phyloP scores from a whole-genome alignment of 2,113 vertebrate species.

The Cheilinus undulatus region DNA sequence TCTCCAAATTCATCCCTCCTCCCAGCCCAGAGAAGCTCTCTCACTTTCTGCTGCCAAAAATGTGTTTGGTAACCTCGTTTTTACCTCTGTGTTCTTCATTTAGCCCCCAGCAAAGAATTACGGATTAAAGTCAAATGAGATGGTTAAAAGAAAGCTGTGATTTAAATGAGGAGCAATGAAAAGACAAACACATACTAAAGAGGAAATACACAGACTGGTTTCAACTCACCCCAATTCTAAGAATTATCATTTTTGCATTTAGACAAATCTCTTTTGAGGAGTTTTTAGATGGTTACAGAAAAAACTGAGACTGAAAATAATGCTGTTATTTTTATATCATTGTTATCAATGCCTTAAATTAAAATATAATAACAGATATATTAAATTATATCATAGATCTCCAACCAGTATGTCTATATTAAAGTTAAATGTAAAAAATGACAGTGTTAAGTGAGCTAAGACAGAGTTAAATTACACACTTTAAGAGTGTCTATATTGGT shows the following conservation, averaged over 20 bases:
- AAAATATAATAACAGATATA: too few relatives aligned
- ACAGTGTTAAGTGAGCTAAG: too few relatives aligned
- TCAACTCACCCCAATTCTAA: conserved; percentile 11
- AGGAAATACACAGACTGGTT: conserved; percentile 11
- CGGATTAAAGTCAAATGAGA: conserved; percentile 50
- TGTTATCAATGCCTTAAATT: too few relatives aligned
- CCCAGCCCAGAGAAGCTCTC: conserved; percentile 53
- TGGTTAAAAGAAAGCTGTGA: conserved; percentile 31
- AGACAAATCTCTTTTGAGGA: conserved; percentile 16
- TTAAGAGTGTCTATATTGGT: too few relatives aligned
- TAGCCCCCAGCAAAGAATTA: conserved; percentile 30
- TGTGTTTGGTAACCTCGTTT: conserved; percentile 49
- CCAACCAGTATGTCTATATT: too few relatives aligned
- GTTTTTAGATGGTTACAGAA: too few relatives aligned
- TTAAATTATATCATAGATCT: too few relatives aligned
- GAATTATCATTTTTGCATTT: conserved; percentile 13
- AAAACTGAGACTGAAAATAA: too few relatives aligned
- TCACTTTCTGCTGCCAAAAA: conserved; percentile 31
- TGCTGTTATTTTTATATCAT: too few relatives aligned
- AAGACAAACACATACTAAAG: background rate
- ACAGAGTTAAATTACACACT: too few relatives aligned
- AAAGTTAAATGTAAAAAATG: too few relatives aligned
- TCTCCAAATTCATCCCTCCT: conserved; percentile 55
- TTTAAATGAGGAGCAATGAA: conserved; percentile 9
- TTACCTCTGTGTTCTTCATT: conserved; percentile 23